Evolutionary conservation across 37 sponge, comb jelly and placozoan genomes (phyloP).

Genomic region (Haliclona indistincta): DNA sequence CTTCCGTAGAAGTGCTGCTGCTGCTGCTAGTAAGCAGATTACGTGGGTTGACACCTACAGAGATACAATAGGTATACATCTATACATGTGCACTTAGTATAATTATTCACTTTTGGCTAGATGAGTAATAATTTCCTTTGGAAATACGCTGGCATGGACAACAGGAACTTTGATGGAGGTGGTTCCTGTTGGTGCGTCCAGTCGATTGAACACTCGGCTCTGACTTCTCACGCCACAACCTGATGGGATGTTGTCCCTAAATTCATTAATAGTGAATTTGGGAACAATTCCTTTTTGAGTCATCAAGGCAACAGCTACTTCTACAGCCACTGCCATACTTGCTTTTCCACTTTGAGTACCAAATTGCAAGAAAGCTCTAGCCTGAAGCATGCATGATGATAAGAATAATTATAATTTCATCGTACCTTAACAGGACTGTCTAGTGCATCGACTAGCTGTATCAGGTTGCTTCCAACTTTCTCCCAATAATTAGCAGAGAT

Average conservation of each 20-base stretch:
- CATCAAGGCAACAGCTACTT: conserved; percentile 23
- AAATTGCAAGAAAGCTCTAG: conserved; percentile 25
- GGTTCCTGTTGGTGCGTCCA: too few relatives aligned
- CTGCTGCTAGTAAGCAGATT: too few relatives aligned
- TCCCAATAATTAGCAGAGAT: too few relatives aligned
- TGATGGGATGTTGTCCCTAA: conserved; percentile 29
- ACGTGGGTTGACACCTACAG: too few relatives aligned
- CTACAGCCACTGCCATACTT: conserved; percentile 28
- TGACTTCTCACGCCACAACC: conserved; percentile 11
- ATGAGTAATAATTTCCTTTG: conserved; percentile 6
- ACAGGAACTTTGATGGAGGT: conserved; percentile 22
- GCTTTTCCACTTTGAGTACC: conserved; percentile 11
- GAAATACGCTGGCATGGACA: conserved; percentile 7
- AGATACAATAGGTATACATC: too few relatives aligned
- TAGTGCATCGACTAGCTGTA: background rate
- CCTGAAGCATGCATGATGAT: background rate
- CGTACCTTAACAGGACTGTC: background rate
- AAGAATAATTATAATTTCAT: background rate
- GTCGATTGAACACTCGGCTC: too few relatives aligned
- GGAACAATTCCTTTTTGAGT: conserved; percentile 1
- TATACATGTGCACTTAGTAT: too few relatives aligned
- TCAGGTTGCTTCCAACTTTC: background rate
- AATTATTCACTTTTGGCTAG: too few relatives aligned
- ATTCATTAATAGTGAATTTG: conserved; percentile 16
- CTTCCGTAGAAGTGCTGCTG: too few relatives aligned